Conservation (phyloP, 2,113 vertebrate species). For the Uria aalge region DNA sequence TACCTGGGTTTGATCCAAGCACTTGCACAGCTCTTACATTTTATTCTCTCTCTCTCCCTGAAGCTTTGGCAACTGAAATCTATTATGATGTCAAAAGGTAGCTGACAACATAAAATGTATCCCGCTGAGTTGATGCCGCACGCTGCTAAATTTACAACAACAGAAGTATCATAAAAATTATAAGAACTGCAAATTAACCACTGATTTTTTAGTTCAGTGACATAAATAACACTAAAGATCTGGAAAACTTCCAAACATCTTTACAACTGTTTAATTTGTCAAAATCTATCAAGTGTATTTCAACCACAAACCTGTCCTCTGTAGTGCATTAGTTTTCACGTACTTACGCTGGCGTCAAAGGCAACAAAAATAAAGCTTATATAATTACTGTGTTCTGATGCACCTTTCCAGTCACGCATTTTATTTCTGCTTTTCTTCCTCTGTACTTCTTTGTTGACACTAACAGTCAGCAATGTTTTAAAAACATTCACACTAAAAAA, state of each 20-base stretch:
- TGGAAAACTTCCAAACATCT: constrained; percentile 78
- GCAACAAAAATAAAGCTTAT: constrained; percentile 36
- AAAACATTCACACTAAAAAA: constrained; percentile 39
- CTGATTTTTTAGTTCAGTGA: constrained; percentile 70
- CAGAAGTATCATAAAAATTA: constrained; percentile 75
- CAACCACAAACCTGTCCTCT: constrained; percentile 74
- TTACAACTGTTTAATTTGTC: constrained; percentile 79
- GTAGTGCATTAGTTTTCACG: constrained; percentile 45
- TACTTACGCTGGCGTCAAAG: constrained; percentile 21
- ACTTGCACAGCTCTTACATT: background rate
- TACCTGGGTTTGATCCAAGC: constrained; percentile 50
- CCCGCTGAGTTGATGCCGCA: constrained; percentile 72
- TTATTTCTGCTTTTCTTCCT: constrained; percentile 18
- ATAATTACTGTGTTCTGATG: constrained; percentile 30
- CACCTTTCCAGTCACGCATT: background rate
- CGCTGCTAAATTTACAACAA: constrained; percentile 75
- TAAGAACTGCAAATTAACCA: constrained; percentile 78
- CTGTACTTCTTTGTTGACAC: constrained; percentile 27
- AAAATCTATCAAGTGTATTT: constrained; percentile 74
- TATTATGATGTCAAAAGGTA: constrained; percentile 81
- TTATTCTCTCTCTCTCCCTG: constrained; percentile 29
- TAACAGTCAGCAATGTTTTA: constrained; percentile 48
- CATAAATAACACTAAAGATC: constrained; percentile 76
- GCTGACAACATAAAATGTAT: constrained; percentile 76
- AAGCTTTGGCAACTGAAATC: constrained; percentile 77